These are phyloP conservation scores for Whitmania pigra DNA, from an alignment of 1,140 invertebrate species.

Conservation along the genomic window DNA sequence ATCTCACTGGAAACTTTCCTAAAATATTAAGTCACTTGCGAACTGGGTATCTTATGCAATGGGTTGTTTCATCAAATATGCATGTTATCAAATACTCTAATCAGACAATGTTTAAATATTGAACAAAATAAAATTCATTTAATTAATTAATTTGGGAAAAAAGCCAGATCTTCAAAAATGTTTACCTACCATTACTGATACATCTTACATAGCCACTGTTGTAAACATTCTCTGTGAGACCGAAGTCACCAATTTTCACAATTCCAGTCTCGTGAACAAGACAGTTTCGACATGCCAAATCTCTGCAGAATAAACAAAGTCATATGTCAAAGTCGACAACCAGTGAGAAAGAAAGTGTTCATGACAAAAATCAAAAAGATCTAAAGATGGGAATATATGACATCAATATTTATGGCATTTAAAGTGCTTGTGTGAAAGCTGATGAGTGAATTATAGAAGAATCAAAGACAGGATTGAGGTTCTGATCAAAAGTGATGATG, in stretches of 20 bases:
- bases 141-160: no score
- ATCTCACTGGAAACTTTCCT: slow-evolving; percentile 67
- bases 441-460: not conserved
- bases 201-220: slow-evolving; percentile 41
- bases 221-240: slow-evolving; percentile 38
- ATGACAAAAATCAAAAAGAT: no score
- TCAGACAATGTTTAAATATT: no score
- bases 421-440: not conserved
- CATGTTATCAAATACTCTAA: no score
- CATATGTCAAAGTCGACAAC: not conserved
- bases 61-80: no score
- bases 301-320: slow-evolving; percentile 38
- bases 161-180: not conserved
- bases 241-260: slow-evolving; percentile 42
- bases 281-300: slow-evolving; percentile 42
- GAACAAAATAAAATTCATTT: no score
- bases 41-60: no score
- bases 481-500: not conserved
- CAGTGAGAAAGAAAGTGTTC: not conserved
- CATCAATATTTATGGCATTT: no score
- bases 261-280: slow-evolving; percentile 38
- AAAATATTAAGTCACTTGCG: slow-evolving; percentile 34
- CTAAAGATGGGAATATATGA: no score
- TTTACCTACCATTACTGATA: slow-evolving; percentile 39
- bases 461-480: not conserved